These are phyloP conservation scores for Syngnathus scovelli DNA, from an alignment of 2,113 vertebrate genomes.

Conservation along the genomic window DNA sequence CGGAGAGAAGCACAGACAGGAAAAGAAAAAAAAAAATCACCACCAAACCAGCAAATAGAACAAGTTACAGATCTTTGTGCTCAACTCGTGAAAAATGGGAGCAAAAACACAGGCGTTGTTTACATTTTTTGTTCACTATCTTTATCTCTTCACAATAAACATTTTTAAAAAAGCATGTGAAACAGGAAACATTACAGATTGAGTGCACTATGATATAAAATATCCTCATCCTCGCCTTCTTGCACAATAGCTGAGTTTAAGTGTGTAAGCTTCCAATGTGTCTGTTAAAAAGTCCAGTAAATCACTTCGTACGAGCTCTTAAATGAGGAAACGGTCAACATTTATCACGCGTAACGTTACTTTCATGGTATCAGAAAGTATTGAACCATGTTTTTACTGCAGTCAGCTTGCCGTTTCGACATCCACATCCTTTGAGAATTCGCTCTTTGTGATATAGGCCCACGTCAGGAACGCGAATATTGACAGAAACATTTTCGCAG, in stretches of 20 bases:
- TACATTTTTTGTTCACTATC: too few species aligned
- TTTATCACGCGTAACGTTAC: background rate
- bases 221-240: background rate
- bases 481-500: constrained; percentile 28
- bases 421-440: background rate
- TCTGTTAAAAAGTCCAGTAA: background rate
- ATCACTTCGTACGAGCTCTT: background rate
- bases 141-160: background rate
- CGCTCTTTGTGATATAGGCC: background rate
- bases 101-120: too few species aligned
- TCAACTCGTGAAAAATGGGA: too few species aligned
- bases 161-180: background rate
- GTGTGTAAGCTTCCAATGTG: background rate
- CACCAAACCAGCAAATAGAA: too few species aligned
- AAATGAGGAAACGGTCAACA: background rate
- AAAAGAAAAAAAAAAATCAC: too few species aligned
- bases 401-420: background rate
- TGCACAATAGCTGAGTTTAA: background rate
- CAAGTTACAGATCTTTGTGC: too few species aligned
- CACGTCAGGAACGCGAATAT: constrained; percentile 18
- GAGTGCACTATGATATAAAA: background rate
- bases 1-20: too few species aligned
- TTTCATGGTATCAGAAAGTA: constrained; percentile 5
- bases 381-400: constrained; percentile 2
- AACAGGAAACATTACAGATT: background rate